Base-by-base conservation (phyloP, 2,113 vertebrate genomes). In the Pollimyrus isidori region DNA sequence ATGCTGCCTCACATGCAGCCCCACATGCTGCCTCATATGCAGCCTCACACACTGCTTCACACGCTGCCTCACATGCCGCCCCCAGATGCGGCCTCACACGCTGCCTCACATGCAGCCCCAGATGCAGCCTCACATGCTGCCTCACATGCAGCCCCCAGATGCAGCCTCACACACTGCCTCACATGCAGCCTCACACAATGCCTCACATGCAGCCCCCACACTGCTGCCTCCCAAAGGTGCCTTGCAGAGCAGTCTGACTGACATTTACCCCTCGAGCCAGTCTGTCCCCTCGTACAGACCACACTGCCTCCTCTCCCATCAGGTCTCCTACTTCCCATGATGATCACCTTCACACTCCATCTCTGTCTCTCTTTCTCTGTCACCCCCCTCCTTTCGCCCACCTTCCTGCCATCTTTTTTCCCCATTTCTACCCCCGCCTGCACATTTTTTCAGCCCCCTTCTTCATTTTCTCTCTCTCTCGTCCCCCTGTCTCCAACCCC, bases 391-490 rank as follows among this genome's bases (percentile, higher is more conserved):
- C 86, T 1, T 87, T 56, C 35, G 35, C 86, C 53, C 53, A 53
- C 53, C 86, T 87, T 17, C 49, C 26, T 86, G 85, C 85, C 45
- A 86, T 52, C 15, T 45, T 23, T 15, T 42, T 80, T 45, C 10
- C 76, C 35, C 35, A 39, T 42, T 82, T 82, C 39, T 82, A 9
- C 30, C 76, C 48, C 30, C 46, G 19, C 49, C 52, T 86, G 15
- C 85, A 56, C 85, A 85, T 39, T 88, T 42, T 52, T 73, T 89
- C 90, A 46, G 35, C 93, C 94, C 96, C 50, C 50, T 86, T 85
- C 80, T 0, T 87, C 84, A 88, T 69, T 46, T 86, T 90, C 48
- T 87, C 89, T 90, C 80, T 17, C 91, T 58, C 56, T 58, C 56
- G 3, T 9, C 56, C 56, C 23, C 21, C 56, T 2, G 4, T 58